Percentiles rank a stretch among this genome's conserved stretches.
These are phyloP conservation scores for Pygoscelis adeliae DNA, from an alignment of 2,113 vertebrate genomes.

Conservation along the genomic window DNA sequence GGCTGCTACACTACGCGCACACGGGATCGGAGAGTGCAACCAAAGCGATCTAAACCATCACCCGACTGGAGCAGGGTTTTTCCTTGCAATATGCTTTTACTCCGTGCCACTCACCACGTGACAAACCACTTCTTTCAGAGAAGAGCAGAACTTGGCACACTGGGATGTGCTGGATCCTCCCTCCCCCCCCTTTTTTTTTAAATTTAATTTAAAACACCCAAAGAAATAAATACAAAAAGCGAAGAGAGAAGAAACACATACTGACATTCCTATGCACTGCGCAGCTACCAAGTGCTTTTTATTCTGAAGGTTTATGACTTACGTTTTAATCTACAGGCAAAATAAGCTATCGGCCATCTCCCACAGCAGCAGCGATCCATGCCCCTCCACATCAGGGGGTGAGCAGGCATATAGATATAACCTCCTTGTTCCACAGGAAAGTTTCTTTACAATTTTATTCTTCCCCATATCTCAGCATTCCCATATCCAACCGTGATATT, in stretches of 20 bases:
- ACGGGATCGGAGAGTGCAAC: accelerated
- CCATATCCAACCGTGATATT: background rate
- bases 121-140: background rate
- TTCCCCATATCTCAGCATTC: background rate
- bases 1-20: background rate
- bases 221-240: background rate
- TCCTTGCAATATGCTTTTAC: background rate
- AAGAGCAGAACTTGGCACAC: background rate
- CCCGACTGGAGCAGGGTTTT: background rate
- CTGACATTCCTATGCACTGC: background rate
- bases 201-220: background rate
- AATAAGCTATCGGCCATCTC: background rate
- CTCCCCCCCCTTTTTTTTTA: background rate
- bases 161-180: background rate
- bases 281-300: background rate
- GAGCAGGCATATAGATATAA: background rate
- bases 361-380: accelerated
- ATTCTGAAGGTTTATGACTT: background rate
- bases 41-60: background rate
- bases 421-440: background rate
- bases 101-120: background rate
- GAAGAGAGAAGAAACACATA: background rate
- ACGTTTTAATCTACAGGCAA: background rate
- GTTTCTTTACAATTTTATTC: background rate
- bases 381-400: background rate